phyloP scores from a whole-genome alignment of 2,113 vertebrate species.

The Thamnophis sirtalis region DNA sequence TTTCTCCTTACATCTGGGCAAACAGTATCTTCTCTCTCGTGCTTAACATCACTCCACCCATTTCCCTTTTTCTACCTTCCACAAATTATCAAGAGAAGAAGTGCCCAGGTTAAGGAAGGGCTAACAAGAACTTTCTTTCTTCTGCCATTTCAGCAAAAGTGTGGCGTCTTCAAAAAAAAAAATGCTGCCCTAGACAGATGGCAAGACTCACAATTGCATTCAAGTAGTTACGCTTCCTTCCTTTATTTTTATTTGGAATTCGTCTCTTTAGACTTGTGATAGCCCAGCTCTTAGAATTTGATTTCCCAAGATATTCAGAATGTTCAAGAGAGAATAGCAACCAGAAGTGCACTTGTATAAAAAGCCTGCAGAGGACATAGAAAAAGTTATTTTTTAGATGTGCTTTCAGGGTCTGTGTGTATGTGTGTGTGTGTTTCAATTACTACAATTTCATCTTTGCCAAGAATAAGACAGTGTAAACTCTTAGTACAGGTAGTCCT shows the following conservation, averaged over 20 bases:
- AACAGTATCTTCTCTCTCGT: background rate
- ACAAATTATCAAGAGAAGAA: background rate
- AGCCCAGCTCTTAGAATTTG: background rate
- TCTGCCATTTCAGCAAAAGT: background rate
- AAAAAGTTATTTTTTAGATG: background rate
- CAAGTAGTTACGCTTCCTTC: background rate
- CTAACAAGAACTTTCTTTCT: background rate
- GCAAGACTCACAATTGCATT: background rate
- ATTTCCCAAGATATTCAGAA: background rate
- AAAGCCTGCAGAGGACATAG: background rate
- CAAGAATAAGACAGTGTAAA: background rate
- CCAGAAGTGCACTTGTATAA: background rate
- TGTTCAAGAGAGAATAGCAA: background rate
- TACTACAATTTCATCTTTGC: background rate
- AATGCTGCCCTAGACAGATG: background rate
- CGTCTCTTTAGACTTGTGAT: background rate
- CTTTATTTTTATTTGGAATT: background rate
- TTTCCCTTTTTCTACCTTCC: background rate
- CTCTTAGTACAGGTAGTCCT: background rate
- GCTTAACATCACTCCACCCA: background rate
- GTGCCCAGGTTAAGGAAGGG: background rate
- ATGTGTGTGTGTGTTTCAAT: too few relatives aligned
- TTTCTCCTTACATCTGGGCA: background rate
- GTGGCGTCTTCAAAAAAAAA: background rate
- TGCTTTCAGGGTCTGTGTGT: background rate